Evolutionary conservation across 2,113 vertebrate species (phyloP).

Genomic region (Shinisaurus crocodilurus): DNA sequence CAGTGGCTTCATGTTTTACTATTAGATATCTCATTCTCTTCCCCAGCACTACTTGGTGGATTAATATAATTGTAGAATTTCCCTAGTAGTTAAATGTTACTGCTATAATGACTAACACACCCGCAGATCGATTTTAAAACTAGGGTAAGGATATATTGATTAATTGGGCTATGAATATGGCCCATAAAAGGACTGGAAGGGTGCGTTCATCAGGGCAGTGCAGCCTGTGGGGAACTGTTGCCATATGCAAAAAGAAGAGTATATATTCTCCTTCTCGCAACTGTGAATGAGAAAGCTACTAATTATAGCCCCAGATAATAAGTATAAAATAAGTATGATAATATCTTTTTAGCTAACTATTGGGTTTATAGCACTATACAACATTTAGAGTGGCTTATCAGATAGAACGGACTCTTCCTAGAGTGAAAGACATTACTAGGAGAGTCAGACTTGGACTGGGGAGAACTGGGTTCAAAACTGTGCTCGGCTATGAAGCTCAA

Average conservation of each 20-base stretch:
- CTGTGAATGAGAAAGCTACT: not conserved
- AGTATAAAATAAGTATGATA: not conserved
- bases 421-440: not conserved
- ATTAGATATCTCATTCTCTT: slow-evolving; percentile 64
- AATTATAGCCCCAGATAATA: not conserved
- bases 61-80: slow-evolving; percentile 74
- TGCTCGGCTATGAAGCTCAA: too few species aligned
- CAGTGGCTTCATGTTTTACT: slow-evolving; percentile 40
- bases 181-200: slow-evolving; percentile 64
- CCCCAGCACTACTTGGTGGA: slow-evolving; percentile 63
- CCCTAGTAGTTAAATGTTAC: slow-evolving; percentile 72
- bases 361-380: not conserved
- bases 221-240: not conserved
- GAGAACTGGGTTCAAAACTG: not conserved
- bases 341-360: not conserved
- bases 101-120: slow-evolving; percentile 51
- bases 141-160: slow-evolving; percentile 65
- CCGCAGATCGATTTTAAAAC: slow-evolving; percentile 72
- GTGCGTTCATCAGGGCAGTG: slow-evolving; percentile 57
- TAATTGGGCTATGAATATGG: slow-evolving; percentile 36
- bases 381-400: not conserved
- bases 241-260: not conserved
- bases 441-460: not conserved
- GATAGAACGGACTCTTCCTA: not conserved
- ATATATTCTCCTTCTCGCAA: not conserved